Evolutionary conservation across 2,888 invertebrate species (phyloP).

Genomic region (Hirtodrosophila alboralis): DNA sequence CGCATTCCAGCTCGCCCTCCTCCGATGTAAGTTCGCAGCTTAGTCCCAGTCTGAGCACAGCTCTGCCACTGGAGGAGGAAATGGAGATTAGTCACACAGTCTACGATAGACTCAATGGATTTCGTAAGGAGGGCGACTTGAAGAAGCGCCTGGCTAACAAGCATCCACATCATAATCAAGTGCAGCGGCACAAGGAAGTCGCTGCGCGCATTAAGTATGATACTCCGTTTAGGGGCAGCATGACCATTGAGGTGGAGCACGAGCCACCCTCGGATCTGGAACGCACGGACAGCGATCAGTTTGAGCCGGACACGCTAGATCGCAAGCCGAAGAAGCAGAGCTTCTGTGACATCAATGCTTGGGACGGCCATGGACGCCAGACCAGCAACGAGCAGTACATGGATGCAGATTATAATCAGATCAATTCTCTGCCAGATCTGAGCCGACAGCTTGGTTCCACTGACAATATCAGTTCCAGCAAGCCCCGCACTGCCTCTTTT

Average conservation of each 20-base stretch:
- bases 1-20: constrained; percentile 85
- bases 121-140: constrained; percentile 82
- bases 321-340: constrained; percentile 88
- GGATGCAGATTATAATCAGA: constrained; percentile 70
- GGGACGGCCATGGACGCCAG: constrained; percentile 82
- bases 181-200: constrained; percentile 75
- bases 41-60: constrained; percentile 89
- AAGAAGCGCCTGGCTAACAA: constrained; percentile 75
- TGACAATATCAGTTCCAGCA: constrained; percentile 18
- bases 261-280: constrained; percentile 91
- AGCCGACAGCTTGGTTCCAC: constrained; percentile 47
- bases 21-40: constrained; percentile 88
- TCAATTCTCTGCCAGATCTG: constrained; percentile 77
- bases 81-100: constrained; percentile 91
- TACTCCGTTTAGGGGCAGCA: constrained; percentile 88
- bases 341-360: constrained; percentile 84
- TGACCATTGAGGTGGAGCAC: constrained; percentile 93
- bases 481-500: constrained; percentile 85
- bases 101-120: constrained; percentile 85
- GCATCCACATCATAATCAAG: constrained; percentile 45
- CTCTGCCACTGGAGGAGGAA: constrained; percentile 91
- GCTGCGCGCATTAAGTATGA: constrained; percentile 86
- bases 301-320: constrained; percentile 94
- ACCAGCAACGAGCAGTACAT: constrained; percentile 48
- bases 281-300: constrained; percentile 88